These are phyloP conservation scores for Epizoanthus scotinus DNA, from an alignment of 92 coral and sea anemone genomes.

Conservation along the genomic window DNA sequence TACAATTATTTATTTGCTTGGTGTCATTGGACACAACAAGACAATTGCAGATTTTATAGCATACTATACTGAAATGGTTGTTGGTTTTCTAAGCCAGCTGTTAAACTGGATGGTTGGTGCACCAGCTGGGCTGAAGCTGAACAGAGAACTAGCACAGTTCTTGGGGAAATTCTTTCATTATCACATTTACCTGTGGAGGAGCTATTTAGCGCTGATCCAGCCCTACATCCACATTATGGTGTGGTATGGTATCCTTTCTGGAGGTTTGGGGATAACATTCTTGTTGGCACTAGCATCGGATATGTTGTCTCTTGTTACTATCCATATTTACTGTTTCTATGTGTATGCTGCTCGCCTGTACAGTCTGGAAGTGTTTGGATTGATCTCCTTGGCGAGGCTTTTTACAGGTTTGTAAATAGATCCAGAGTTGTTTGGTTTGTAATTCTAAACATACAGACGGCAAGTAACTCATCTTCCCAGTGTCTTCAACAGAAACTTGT, in stretches of 20 bases:
- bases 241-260: conserved; percentile 73
- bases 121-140: conserved; percentile 94
- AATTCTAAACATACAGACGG: too few relatives aligned
- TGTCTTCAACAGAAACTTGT: too few relatives aligned
- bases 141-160: conserved; percentile 80
- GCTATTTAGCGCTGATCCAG: conserved; percentile 70
- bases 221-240: conserved; percentile 79
- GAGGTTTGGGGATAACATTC: conserved; percentile 88
- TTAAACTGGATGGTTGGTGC: conserved; percentile 90
- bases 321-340: conserved; percentile 95
- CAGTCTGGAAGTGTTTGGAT: conserved; percentile 78
- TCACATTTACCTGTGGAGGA: conserved; percentile 91
- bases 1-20: conserved; percentile 53
- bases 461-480: too few relatives aligned
- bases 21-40: conserved; percentile 37
- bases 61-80: conserved; percentile 73
- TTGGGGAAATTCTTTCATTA: conserved; percentile 84
- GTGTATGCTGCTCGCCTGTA: conserved; percentile 97
- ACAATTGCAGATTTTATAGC: conserved; percentile 58
- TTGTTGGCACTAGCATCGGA: conserved; percentile 82
- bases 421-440: too few relatives aligned
- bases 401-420: conserved; percentile 84
- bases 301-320: conserved; percentile 77
- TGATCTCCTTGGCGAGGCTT: conserved; percentile 75
- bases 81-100: conserved; percentile 58